phyloP scores from a whole-genome alignment of 2,888 invertebrate species.

The Cheiracanthium punctorium region DNA sequence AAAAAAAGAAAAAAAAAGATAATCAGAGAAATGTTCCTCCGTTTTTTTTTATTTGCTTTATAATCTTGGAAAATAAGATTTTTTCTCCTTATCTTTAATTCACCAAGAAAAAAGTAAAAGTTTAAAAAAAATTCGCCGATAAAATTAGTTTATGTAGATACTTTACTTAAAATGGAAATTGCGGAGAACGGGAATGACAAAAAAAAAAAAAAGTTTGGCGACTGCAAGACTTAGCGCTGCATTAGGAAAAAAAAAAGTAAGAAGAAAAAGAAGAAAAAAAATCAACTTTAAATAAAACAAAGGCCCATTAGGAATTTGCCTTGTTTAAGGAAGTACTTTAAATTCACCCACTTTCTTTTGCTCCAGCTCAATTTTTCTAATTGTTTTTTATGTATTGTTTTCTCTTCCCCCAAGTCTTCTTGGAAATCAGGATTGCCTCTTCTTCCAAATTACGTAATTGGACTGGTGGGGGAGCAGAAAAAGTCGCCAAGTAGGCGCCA shows the following conservation, averaged over 20 bases:
- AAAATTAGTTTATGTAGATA: slow-evolving; percentile 66
- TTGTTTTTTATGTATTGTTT: slow-evolving; percentile 59
- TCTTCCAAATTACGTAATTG: slow-evolving; percentile 11
- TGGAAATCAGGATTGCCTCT: not conserved
- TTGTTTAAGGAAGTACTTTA: slow-evolving; percentile 68
- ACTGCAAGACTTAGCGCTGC: not conserved
- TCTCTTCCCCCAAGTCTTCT: not conserved
- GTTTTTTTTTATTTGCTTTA: not conserved
- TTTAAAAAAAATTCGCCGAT: slow-evolving; percentile 16
- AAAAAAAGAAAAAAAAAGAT: not conserved
- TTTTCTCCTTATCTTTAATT: not conserved
- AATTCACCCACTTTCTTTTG: slow-evolving; percentile 49
- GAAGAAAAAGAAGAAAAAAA: not conserved
- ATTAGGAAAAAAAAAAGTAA: not conserved
- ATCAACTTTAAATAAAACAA: not conserved
- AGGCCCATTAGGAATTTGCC: slow-evolving; percentile 52
- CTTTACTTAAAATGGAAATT: slow-evolving; percentile 26
- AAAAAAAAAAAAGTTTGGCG: not conserved
- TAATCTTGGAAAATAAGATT: not conserved
- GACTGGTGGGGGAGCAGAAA: not conserved
- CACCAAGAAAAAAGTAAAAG: not conserved
- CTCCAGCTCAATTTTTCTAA: slow-evolving; percentile 51
- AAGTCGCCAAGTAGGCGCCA: not conserved
- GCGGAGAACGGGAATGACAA: not conserved
- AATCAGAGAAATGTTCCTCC: no score